phyloP scores from a whole-genome alignment of 2,797 vertebrate genomes.

The Pipistrellus kuhlii region DNA sequence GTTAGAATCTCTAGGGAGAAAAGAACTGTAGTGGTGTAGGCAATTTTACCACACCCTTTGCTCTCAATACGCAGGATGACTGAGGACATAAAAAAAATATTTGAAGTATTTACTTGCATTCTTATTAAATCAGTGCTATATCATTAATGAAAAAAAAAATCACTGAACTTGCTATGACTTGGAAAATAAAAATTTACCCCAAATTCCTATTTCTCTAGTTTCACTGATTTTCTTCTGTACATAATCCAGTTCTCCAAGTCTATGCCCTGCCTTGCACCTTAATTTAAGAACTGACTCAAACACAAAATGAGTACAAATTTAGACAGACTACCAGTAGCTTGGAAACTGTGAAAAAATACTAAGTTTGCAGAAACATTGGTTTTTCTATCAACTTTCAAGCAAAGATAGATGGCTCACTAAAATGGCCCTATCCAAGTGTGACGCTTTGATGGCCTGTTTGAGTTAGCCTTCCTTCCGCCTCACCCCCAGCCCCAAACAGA shows the following conservation, averaged over 20 bases:
- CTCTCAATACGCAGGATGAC: background rate
- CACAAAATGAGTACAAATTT: slow-evolving; percentile 52
- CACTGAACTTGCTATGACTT: background rate
- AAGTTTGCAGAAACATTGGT: slow-evolving; percentile 45
- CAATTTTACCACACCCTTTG: background rate
- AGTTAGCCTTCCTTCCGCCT: background rate
- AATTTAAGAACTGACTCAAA: slow-evolving; percentile 56
- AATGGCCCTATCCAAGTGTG: slow-evolving; percentile 22
- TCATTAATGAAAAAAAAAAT: background rate
- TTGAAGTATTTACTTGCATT: background rate
- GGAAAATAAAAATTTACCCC: background rate
- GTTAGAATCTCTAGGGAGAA: background rate
- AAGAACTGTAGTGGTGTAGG: background rate
- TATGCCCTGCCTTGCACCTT: background rate
- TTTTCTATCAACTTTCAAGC: slow-evolving; percentile 60
- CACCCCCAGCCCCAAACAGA: background rate
- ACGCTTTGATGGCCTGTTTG: slow-evolving; percentile 5
- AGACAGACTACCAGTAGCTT: background rate
- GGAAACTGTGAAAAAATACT: background rate
- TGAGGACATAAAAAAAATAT: background rate
- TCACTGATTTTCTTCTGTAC: slow-evolving; percentile 14
- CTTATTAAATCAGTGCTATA: background rate
- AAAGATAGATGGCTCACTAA: slow-evolving; percentile 53
- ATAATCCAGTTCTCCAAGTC: background rate
- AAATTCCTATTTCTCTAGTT: background rate